Base-by-base conservation (phyloP, 2,888 invertebrate genomes). In the Exocentrus adspersus region DNA sequence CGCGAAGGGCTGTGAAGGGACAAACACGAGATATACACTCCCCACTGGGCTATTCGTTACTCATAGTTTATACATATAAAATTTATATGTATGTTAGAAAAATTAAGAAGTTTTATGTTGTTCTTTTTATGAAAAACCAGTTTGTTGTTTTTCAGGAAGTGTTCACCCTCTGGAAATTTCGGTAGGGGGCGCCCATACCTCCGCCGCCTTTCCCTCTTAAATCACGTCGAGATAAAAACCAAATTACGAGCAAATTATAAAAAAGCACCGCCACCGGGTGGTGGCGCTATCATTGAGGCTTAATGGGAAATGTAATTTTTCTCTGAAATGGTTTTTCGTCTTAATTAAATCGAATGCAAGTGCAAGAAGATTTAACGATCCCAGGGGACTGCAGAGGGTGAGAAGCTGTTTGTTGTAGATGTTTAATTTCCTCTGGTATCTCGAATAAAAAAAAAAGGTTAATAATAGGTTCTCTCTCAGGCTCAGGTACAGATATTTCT, bases 191-290 rank as follows among this genome's bases (percentile, higher is more conserved):
- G 24, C 24, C 24, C 24, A 43, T 43, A 28, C 28, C 41, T 28
- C 20, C 17, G 60, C 63, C 66, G 65, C 67, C 60, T 60, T 21
- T 48, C 62, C 61, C 57, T 65, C 61, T 60, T 61, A 63, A 68
- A 70, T 69, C 69, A 67, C 64, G 65, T 56, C 51, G 54, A 67
- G 70, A 70, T 68, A 70, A 70, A 70, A 70, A 65, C 58, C 54
- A 66, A 70, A 65, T 69, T 67, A 69, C 30, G 28, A 56, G 48
- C 42, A 43, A 64, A 57, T 64, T 59, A 60, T 60, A 46, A 45
- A 51, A 64, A 12, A 7, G 24, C 32, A 41, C 20, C 12, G 42
- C 52, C 41, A 46, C n/a, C n/a, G n/a, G n/a, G n/a, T n/a, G n/a
- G 43, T 28, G 12, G 46, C 42, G 20, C 19, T 20, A 42, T 56